These are phyloP conservation scores for Pseudomyrmex pallidus DNA, from an alignment of 1,140 invertebrate species.

Conservation along the genomic window DNA sequence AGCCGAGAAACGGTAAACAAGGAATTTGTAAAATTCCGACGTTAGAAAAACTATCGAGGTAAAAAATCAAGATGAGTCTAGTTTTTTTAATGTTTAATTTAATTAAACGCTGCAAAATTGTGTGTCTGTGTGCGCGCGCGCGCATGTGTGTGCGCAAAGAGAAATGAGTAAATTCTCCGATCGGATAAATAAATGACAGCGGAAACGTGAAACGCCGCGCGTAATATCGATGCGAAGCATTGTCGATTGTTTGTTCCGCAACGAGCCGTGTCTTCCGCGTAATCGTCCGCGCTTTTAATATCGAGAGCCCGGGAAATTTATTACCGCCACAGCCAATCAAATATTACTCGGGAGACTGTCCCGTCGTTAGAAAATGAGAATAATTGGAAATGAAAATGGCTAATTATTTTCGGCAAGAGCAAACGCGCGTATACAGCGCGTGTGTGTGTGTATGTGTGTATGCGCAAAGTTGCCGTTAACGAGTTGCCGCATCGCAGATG, in stretches of 20 bases:
- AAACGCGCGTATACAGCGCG: background rate
- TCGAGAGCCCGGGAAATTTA: slow-evolving; percentile 47
- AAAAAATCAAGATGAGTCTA: background rate
- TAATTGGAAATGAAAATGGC: slow-evolving; percentile 46
- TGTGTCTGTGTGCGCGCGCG: no score
- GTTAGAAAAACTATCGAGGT: background rate
- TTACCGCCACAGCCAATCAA: slow-evolving; percentile 41
- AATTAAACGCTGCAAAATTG: no score
- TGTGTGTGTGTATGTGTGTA: background rate
- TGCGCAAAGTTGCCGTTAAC: slow-evolving; percentile 37
- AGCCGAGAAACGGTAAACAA: no score
- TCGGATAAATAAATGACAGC: background rate
- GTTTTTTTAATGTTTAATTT: no score
- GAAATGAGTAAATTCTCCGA: background rate
- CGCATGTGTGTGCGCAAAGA: no score
- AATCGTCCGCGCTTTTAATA: slow-evolving; percentile 60
- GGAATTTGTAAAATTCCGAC: background rate
- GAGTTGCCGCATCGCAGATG: slow-evolving; percentile 17
- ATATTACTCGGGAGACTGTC: slow-evolving; percentile 10
- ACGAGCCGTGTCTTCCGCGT: slow-evolving; percentile 22
- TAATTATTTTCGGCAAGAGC: slow-evolving; percentile 50
- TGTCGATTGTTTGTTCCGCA: background rate
- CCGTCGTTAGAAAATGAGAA: slow-evolving; percentile 45
- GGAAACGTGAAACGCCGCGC: background rate
- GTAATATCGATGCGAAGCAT: slow-evolving; percentile 20